phyloP scores from a whole-genome alignment of 2,797 vertebrate genomes.

The Hypotaenidia philippensis region DNA sequence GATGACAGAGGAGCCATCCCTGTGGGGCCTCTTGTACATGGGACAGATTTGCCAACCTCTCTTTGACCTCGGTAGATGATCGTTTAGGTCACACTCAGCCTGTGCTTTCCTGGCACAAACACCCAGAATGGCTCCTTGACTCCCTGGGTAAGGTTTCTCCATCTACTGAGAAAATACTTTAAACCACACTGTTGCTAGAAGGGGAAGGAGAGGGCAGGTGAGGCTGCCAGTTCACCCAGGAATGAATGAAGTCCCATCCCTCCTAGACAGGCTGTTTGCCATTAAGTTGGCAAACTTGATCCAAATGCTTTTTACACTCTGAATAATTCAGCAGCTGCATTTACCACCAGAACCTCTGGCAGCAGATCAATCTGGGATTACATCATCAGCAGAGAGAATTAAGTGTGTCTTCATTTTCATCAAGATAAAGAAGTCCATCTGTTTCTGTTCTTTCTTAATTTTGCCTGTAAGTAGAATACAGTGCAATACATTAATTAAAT shows the following conservation, averaged over 20 bases:
- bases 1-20: not conserved
- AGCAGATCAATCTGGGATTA: conserved; percentile 29
- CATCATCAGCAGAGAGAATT: conserved; percentile 47
- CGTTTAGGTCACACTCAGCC: not conserved
- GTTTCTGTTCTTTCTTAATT: conserved; percentile 53
- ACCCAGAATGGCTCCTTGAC: not conserved
- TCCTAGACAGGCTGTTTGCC: not conserved
- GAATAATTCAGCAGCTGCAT: conserved; percentile 22
- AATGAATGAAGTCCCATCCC: not conserved
- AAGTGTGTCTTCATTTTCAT: conserved; percentile 11
- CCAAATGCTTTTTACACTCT: not conserved
- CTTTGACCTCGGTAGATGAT: not conserved
- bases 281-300: not conserved
- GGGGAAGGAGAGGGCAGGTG: not conserved
- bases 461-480: conserved; percentile 33
- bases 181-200: not conserved
- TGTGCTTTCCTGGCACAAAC: not conserved
- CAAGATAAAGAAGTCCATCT: conserved; percentile 32
- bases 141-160: not conserved
- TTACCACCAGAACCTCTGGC: conserved; percentile 31
- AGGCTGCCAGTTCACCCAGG: not conserved
- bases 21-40: not conserved
- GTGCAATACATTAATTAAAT: conserved; percentile 63
- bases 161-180: not conserved
- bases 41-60: not conserved